Evolutionary conservation across 2,888 invertebrate genomes (phyloP).

Genomic region (Aproaerema taeniolella): DNA sequence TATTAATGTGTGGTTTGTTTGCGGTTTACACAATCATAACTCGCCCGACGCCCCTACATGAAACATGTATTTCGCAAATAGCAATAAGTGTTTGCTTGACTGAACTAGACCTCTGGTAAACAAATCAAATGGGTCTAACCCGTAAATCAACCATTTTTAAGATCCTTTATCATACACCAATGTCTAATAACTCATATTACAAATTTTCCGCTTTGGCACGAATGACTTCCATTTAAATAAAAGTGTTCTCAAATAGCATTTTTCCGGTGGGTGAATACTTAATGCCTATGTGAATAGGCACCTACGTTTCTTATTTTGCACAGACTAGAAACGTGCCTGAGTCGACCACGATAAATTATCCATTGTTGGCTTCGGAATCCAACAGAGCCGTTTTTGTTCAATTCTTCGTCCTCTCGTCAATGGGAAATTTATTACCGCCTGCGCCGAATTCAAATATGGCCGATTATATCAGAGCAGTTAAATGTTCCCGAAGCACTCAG

Average conservation of each 20-base stretch:
- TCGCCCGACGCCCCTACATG: too few relatives aligned
- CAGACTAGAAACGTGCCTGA: conserved; percentile 43
- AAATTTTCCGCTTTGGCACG: conserved; percentile 5
- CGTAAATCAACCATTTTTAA: conserved; percentile 1
- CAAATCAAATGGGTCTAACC: not conserved
- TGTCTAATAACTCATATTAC: conserved; percentile 5
- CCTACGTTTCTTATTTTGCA: conserved; percentile 47
- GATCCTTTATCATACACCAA: not conserved
- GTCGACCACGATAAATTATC: conserved; percentile 70
- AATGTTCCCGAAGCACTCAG: conserved; percentile 52
- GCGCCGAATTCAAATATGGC: conserved; percentile 68
- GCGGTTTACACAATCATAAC: too few relatives aligned
- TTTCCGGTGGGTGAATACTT: conserved; percentile 5
- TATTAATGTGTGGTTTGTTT: too few relatives aligned
- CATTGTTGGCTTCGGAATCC: conserved; percentile 65
- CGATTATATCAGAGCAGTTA: conserved; percentile 63
- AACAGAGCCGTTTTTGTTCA: conserved; percentile 73
- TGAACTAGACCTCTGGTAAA: too few relatives aligned
- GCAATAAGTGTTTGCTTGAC: too few relatives aligned
- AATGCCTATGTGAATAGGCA: conserved; percentile 32
- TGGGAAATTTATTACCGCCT: conserved; percentile 69
- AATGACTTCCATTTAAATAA: conserved; percentile 3
- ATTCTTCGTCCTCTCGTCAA: conserved; percentile 72
- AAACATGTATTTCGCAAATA: too few relatives aligned
- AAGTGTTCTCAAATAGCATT: conserved; percentile 1